Percentiles rank a stretch among this genome's conserved stretches.
Evolutionary conservation across 2,888 invertebrate species (phyloP).

Genomic region (Microplitis manilae): DNA sequence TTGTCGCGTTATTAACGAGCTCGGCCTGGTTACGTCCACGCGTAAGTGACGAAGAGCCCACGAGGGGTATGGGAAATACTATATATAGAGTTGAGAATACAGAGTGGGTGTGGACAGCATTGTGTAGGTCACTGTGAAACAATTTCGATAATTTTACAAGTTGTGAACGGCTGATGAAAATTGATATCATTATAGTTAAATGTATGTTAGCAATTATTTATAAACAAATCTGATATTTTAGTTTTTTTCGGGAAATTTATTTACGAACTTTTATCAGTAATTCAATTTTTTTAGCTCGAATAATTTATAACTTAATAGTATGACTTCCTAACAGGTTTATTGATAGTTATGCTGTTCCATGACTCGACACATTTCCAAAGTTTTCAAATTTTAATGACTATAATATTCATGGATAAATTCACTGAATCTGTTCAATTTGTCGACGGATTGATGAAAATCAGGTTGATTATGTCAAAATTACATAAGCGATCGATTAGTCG

Average conservation of each 20-base stretch:
- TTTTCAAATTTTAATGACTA: too few species aligned
- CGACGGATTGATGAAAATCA: too few species aligned
- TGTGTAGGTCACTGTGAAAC: neutral
- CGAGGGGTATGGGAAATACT: slow-evolving; percentile 13
- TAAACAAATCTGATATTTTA: neutral
- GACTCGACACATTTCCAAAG: too few species aligned
- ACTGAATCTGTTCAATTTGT: too few species aligned
- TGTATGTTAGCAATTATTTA: neutral
- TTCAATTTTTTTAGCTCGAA: too few species aligned
- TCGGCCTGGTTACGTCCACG: slow-evolving; percentile 38
- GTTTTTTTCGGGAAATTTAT: neutral
- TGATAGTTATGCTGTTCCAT: too few species aligned
- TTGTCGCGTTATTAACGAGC: slow-evolving; percentile 46
- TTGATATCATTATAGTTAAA: neutral
- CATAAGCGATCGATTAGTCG: too few species aligned
- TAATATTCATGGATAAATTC: too few species aligned
- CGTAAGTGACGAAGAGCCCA: slow-evolving; percentile 40
- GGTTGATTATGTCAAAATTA: too few species aligned
- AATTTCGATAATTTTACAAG: neutral
- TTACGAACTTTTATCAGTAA: neutral
- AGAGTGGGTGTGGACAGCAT: neutral
- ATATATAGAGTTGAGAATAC: neutral
- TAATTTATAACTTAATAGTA: too few species aligned
- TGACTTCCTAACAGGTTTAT: too few species aligned
- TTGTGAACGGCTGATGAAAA: neutral